Evolutionary conservation across 2,888 invertebrate species (phyloP).

Genomic region (Elegia similella): DNA sequence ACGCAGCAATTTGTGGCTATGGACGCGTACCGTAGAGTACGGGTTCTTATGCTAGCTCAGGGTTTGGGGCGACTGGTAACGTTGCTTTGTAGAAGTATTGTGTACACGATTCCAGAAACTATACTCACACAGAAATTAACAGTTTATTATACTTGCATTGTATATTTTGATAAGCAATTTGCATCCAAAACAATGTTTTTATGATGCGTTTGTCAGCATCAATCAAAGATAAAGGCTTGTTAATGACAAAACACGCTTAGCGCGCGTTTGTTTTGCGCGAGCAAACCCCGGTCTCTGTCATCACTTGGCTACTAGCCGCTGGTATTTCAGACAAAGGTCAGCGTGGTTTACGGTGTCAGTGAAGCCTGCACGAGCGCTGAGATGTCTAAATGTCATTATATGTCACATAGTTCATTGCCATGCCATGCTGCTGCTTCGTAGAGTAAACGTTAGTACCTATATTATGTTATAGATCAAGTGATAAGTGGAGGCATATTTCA

Average conservation of each 20-base stretch:
- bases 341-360: conserved; percentile 7
- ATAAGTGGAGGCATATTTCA: too few species aligned
- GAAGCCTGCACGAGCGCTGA: not conserved
- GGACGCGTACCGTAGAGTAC: conserved; percentile 51
- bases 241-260: not conserved
- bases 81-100: not conserved
- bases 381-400: not conserved
- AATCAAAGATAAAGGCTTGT: not conserved
- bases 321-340: conserved; percentile 36
- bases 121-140: not conserved
- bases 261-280: conserved; percentile 40
- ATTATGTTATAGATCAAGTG: too few species aligned
- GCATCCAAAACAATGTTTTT: not conserved
- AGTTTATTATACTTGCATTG: not conserved
- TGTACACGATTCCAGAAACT: conserved; percentile 16
- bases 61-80: conserved; percentile 18
- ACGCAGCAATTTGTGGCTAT: conserved; percentile 53
- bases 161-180: not conserved
- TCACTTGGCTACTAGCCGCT: conserved; percentile 8
- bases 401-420: not conserved
- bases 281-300: conserved; percentile 15
- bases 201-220: not conserved
- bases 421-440: not conserved
- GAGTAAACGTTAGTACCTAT: too few species aligned
- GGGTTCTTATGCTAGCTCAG: conserved; percentile 42